A percentile compares a stretch with the other conserved stretches of the same genome.
phyloP scores from a whole-genome alignment of 2,797 vertebrate species.

The Sorex maritimensis region DNA sequence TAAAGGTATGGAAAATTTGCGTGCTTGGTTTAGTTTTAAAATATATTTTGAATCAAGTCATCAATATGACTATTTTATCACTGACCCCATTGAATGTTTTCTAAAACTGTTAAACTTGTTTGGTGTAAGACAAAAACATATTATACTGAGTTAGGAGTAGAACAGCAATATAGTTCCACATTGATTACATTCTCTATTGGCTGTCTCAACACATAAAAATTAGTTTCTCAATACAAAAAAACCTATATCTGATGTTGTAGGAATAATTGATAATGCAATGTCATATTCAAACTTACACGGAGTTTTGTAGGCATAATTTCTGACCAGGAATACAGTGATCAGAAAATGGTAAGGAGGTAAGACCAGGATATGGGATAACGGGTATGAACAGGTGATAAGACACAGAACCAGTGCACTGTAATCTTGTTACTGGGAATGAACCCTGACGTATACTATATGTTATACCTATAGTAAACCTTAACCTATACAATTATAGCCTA shows the following conservation, averaged over 20 bases:
- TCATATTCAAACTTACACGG: background rate
- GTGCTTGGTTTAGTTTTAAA: slow-evolving; percentile 55
- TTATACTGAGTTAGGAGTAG: background rate
- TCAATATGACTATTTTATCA: slow-evolving; percentile 42
- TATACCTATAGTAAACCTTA: no score
- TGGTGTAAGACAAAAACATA: background rate
- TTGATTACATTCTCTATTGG: slow-evolving; percentile 2
- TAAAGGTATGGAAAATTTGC: background rate
- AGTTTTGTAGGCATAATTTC: background rate
- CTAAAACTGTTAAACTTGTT: background rate
- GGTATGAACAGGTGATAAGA: no score
- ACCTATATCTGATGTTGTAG: background rate
- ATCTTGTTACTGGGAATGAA: no score
- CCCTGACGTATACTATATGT: no score
- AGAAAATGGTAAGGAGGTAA: no score
- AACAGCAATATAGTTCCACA: background rate
- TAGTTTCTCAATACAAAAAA: slow-evolving; percentile 13
- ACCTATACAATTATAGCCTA: no score
- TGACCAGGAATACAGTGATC: no score
- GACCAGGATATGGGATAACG: no score
- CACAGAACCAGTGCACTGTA: no score
- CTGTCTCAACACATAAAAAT: background rate
- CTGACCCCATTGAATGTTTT: background rate
- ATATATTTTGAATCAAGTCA: background rate
- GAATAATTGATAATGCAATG: background rate